phyloP scores from a whole-genome alignment of 2,797 vertebrate genomes.

The Danio albolineatus region DNA sequence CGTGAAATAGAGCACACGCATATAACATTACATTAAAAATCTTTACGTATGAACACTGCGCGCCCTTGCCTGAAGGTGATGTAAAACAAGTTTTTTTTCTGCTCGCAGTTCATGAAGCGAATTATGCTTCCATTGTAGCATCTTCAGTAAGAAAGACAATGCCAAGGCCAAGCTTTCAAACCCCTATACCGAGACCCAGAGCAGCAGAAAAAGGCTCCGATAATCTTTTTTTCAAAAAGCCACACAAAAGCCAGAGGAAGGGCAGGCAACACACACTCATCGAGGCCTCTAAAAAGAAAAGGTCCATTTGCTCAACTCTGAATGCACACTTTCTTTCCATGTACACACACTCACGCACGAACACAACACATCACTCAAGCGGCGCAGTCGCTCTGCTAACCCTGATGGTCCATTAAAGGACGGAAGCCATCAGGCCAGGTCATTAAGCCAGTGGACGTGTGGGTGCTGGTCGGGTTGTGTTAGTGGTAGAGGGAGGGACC shows the following conservation, averaged over 20 bases:
- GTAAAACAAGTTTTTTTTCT: conserved; percentile 54
- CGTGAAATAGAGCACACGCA: neutral
- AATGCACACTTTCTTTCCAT: conserved; percentile 14
- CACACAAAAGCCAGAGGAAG: conserved; percentile 49
- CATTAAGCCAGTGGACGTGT: conserved; percentile 50
- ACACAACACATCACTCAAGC: conserved; percentile 29
- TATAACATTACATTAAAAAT: neutral
- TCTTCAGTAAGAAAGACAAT: conserved; percentile 49
- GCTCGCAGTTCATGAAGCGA: conserved; percentile 34
- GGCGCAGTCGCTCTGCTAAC: neutral
- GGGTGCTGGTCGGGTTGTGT: conserved; percentile 10
- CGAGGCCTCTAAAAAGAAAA: conserved; percentile 26
- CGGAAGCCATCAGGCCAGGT: conserved; percentile 43
- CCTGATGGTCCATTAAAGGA: conserved; percentile 44
- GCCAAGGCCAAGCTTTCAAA: conserved; percentile 55
- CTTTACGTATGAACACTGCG: neutral
- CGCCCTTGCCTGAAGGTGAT: conserved; percentile 34
- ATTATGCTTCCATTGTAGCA: conserved; percentile 51
- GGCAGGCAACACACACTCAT: conserved; percentile 22
- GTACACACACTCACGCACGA: conserved; percentile 19
- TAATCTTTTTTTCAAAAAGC: conserved; percentile 36
- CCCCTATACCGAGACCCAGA: conserved; percentile 39
- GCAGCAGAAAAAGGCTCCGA: conserved; percentile 40
- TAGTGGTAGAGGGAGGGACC: conserved; percentile 40
- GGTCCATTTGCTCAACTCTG: conserved; percentile 43